Conservation (phyloP, 2,113 vertebrate genomes). For the Parus major region DNA sequence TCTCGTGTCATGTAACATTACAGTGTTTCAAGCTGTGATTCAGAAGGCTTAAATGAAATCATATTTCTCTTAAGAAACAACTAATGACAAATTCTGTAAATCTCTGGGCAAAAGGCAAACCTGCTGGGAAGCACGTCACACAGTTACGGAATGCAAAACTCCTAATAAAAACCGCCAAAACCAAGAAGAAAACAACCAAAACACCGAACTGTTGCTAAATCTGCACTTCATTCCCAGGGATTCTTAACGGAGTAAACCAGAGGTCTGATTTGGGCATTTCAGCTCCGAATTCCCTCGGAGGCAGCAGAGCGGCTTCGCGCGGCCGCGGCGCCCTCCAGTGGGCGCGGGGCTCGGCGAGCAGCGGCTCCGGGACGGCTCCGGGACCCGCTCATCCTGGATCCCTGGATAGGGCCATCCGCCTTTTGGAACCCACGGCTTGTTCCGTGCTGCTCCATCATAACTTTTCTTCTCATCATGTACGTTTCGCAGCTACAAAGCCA, state of each 20-base stretch:
- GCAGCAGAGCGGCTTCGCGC: fast-evolving
- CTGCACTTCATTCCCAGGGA: not conserved
- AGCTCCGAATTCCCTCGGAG: fast-evolving
- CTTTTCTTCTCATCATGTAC: not conserved
- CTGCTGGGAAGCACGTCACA: fast-evolving
- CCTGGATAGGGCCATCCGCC: not conserved
- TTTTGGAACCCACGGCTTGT: not conserved
- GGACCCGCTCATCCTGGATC: not conserved
- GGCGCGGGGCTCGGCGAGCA: not conserved
- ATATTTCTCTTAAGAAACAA: not conserved
- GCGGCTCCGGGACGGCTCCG: too few relatives aligned
- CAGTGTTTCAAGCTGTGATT: not conserved
- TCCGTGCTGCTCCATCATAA: not conserved
- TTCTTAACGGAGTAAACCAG: not conserved
- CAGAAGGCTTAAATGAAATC: not conserved
- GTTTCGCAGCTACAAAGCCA: not conserved
- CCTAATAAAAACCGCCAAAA: not conserved
- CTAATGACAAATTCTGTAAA: not conserved
- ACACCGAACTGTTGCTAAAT: not conserved
- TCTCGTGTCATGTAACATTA: not conserved
- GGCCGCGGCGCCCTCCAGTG: slow-evolving; percentile 20
- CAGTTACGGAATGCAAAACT: fast-evolving
- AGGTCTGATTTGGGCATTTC: not conserved
- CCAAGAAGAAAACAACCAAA: not conserved
- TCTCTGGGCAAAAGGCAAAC: not conserved